Conservation (phyloP, 2,888 invertebrate genomes). For the Cerceris rybyensis region DNA sequence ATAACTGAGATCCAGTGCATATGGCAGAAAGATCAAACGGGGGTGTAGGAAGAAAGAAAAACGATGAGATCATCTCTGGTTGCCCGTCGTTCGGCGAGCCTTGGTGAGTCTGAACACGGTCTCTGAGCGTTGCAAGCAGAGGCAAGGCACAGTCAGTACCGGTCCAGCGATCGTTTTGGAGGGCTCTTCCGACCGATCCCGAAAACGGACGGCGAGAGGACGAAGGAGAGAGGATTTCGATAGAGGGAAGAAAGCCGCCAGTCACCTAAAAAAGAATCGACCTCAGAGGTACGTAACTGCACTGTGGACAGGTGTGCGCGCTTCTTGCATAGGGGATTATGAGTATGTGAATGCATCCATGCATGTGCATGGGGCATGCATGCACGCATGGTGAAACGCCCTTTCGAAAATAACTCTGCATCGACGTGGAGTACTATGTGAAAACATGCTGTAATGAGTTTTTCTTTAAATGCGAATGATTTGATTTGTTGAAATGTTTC, state of each 20-base stretch:
- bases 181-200: slow-evolving; percentile 54
- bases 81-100: slow-evolving; percentile 20
- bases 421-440: neutral
- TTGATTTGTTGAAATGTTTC: too few relatives aligned
- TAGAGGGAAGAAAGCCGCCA: slow-evolving; percentile 20
- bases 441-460: neutral
- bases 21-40: slow-evolving; percentile 72
- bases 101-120: neutral
- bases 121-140: too few relatives aligned
- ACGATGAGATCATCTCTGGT: slow-evolving; percentile 75
- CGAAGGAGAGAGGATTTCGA: slow-evolving; percentile 1
- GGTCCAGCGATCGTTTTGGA: slow-evolving; percentile 72
- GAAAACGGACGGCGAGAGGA: slow-evolving; percentile 35
- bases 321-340: neutral
- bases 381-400: slow-evolving; percentile 1
- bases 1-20: slow-evolving; percentile 50
- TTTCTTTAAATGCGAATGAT: neutral
- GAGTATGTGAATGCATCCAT: neutral
- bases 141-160: slow-evolving; percentile 69
- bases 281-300: slow-evolving; percentile 37
- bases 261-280: slow-evolving; percentile 9
- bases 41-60: slow-evolving; percentile 71
- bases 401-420: slow-evolving; percentile 18
- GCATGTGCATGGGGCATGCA: neutral
- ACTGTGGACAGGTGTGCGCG: slow-evolving; percentile 17